These are phyloP conservation scores for Stenodema calcarata DNA, from an alignment of 2,888 invertebrate genomes.

Conservation along the genomic window DNA sequence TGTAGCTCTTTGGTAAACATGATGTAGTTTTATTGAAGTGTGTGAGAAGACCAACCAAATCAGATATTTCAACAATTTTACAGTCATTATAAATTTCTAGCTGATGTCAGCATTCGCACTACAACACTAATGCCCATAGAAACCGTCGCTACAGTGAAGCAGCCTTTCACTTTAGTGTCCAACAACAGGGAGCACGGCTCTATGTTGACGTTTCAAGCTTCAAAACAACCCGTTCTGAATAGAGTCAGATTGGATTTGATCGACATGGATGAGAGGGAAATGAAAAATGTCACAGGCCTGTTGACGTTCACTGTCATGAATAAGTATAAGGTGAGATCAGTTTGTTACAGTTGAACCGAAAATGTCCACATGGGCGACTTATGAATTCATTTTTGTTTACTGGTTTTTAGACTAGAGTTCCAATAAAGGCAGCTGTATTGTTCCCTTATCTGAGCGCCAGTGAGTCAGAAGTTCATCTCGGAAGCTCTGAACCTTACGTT, in stretches of 20 bases:
- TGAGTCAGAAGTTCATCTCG: background rate
- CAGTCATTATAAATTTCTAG: background rate
- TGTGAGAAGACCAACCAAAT: no score
- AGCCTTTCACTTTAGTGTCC: background rate
- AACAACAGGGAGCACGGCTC: background rate
- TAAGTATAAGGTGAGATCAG: conserved; percentile 15
- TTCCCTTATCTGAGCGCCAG: conserved; percentile 18
- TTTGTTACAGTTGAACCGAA: background rate
- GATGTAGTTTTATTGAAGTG: no score
- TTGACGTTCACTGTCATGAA: conserved; percentile 4
- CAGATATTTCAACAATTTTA: no score
- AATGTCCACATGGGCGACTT: background rate
- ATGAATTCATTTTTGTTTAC: background rate
- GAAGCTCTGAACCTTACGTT: conserved; percentile 28
- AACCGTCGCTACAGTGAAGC: background rate
- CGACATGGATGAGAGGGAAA: background rate
- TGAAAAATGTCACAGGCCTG: background rate
- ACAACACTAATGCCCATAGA: background rate
- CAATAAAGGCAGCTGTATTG: conserved; percentile 23
- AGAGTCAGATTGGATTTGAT: background rate
- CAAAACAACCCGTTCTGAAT: background rate
- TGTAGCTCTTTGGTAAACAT: no score
- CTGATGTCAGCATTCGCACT: background rate
- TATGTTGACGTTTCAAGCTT: background rate
- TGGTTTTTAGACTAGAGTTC: conserved; percentile 26